Evolutionary conservation across 2,113 vertebrate genomes (phyloP).

Genomic region (Otolemur garnettii): DNA sequence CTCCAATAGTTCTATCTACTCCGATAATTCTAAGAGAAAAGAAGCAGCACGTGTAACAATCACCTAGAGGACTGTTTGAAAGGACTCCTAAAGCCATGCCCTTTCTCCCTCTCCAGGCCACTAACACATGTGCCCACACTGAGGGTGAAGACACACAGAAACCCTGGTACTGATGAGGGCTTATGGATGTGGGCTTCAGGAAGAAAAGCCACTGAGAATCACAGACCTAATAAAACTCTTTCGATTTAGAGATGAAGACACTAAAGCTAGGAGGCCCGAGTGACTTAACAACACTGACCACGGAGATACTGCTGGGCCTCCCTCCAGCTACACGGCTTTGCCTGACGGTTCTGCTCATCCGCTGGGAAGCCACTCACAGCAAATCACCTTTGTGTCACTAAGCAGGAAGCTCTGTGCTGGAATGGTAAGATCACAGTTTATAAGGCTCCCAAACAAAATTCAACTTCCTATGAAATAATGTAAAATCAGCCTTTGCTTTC

Average conservation of each 20-base stretch:
- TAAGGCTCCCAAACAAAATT: background rate
- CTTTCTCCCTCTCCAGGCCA: background rate
- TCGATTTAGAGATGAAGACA: background rate
- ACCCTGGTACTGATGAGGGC: background rate
- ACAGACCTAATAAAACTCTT: background rate
- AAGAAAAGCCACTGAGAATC: background rate
- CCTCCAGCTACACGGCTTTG: rapidly evolving
- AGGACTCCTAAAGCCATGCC: background rate
- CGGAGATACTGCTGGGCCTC: background rate
- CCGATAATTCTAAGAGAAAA: conserved; percentile 13
- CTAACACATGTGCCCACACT: background rate
- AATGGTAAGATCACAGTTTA: background rate
- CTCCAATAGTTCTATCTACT: background rate
- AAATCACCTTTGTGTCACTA: rapidly evolving
- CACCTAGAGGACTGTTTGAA: background rate
- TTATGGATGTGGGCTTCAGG: too few relatives aligned
- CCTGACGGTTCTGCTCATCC: too few relatives aligned
- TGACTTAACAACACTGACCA: background rate
- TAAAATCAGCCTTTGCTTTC: background rate
- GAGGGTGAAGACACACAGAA: background rate
- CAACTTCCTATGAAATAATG: background rate
- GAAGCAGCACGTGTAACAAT: background rate
- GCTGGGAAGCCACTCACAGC: background rate
- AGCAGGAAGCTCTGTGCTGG: background rate
- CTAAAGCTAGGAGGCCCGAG: background rate